Conservation (phyloP, 2,888 invertebrate genomes). For the Proisotoma minuta region DNA sequence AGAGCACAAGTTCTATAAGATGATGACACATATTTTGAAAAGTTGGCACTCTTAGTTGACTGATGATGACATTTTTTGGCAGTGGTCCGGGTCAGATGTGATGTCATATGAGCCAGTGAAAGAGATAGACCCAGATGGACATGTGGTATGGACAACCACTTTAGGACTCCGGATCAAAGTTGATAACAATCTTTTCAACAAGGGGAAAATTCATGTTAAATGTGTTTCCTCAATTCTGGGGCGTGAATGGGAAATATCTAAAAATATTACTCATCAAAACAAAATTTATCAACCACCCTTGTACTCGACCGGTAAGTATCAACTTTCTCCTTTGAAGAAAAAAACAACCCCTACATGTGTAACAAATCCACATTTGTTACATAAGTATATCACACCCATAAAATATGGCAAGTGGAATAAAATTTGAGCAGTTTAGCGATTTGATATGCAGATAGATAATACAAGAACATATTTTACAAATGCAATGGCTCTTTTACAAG, state of each 20-base stretch:
- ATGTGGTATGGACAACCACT: not conserved
- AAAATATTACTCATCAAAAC: constrained; percentile 12
- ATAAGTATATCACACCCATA: too few relatives aligned
- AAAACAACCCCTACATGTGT: too few relatives aligned
- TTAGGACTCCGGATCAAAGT: constrained; percentile 6
- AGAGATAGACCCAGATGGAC: not conserved
- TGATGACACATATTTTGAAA: not conserved
- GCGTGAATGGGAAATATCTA: constrained; percentile 2
- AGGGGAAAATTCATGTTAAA: constrained; percentile 8
- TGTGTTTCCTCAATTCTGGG: constrained; percentile 8
- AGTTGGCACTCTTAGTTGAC: constrained; percentile 1
- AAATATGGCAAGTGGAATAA: too few relatives aligned
- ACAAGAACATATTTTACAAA: too few relatives aligned
- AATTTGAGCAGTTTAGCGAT: too few relatives aligned
- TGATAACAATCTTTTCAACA: not conserved
- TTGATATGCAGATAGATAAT: too few relatives aligned
- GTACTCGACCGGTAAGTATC: constrained; percentile 1
- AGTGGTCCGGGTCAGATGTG: constrained; percentile 13
- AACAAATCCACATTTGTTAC: too few relatives aligned
- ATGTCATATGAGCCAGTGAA: constrained; percentile 10
- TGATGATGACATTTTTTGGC: constrained; percentile 16
- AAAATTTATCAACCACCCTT: constrained; percentile 8
- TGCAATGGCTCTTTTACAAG: too few relatives aligned
- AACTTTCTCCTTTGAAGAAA: constrained; percentile 5
- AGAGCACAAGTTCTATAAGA: not conserved